Evolutionary conservation across 2,797 vertebrate species (phyloP).

Genomic region (Valencia hispanica): DNA sequence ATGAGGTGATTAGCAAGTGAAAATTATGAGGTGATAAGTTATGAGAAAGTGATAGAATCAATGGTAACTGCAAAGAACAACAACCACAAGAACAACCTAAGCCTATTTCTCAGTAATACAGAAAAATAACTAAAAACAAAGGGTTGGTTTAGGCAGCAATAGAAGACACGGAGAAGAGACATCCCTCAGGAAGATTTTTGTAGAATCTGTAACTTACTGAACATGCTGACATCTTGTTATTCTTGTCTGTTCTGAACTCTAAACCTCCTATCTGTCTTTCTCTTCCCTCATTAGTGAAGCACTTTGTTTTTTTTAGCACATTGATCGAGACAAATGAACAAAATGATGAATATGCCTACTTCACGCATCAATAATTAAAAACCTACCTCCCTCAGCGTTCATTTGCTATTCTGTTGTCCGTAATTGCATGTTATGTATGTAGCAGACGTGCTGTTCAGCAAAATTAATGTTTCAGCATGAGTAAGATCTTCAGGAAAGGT

Average conservation of each 20-base stretch:
- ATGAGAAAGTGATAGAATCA: neutral
- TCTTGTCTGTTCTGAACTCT: conserved; percentile 18
- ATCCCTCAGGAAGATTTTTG: conserved; percentile 8
- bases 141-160: neutral
- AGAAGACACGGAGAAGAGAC: neutral
- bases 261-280: conserved; percentile 12
- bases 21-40: neutral
- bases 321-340: conserved; percentile 57
- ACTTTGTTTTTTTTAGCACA: conserved; percentile 37
- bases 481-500: neutral
- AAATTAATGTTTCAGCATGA: conserved; percentile 9
- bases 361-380: conserved; percentile 27
- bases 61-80: neutral
- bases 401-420: neutral
- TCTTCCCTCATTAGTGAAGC: conserved; percentile 19
- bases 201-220: conserved; percentile 19
- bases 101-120: neutral
- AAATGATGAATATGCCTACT: conserved; percentile 31
- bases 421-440: neutral
- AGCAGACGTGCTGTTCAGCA: conserved; percentile 1
- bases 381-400: neutral
- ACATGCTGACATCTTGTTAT: conserved; percentile 20
- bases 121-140: neutral
- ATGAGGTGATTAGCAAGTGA: too few species aligned
- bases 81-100: neutral